phyloP scores from a whole-genome alignment of 2,888 invertebrate genomes.

The Polia nebulosa region DNA sequence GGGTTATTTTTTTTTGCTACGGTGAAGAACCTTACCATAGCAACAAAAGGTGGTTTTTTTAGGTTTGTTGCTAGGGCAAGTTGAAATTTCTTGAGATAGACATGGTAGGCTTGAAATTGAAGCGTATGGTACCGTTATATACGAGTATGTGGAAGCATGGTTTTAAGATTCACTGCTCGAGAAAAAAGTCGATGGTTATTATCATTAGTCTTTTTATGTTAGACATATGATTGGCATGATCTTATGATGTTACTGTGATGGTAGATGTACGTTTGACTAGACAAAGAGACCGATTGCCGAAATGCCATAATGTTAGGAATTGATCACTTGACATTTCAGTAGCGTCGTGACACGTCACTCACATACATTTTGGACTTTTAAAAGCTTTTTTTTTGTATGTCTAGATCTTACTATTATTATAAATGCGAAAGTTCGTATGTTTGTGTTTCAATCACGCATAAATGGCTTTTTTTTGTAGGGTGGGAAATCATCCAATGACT shows the following conservation, averaged over 20 bases:
- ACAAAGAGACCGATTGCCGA: too few relatives aligned
- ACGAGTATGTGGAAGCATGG: background rate
- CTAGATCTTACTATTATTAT: too few relatives aligned
- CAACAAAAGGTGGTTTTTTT: background rate
- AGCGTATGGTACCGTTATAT: background rate
- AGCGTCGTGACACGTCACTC: too few relatives aligned
- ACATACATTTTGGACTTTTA: too few relatives aligned
- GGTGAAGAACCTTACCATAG: constrained; percentile 3
- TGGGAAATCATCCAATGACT: too few relatives aligned
- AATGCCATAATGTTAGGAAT: too few relatives aligned
- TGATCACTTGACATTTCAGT: too few relatives aligned
- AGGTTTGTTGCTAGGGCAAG: constrained; percentile 22
- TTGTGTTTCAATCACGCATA: too few relatives aligned
- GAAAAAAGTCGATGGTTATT: background rate
- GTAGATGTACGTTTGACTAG: background rate
- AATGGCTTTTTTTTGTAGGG: too few relatives aligned
- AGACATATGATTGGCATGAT: background rate
- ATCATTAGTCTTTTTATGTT: background rate
- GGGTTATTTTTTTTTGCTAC: constrained; percentile 5
- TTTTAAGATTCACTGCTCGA: background rate
- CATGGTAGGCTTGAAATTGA: background rate
- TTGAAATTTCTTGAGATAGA: background rate
- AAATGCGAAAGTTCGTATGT: too few relatives aligned
- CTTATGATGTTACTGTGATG: background rate
- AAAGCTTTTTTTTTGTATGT: too few relatives aligned